These are phyloP conservation scores for Lagocephalus sceleratus DNA, from an alignment of 2,797 vertebrate species.

Conservation along the genomic window DNA sequence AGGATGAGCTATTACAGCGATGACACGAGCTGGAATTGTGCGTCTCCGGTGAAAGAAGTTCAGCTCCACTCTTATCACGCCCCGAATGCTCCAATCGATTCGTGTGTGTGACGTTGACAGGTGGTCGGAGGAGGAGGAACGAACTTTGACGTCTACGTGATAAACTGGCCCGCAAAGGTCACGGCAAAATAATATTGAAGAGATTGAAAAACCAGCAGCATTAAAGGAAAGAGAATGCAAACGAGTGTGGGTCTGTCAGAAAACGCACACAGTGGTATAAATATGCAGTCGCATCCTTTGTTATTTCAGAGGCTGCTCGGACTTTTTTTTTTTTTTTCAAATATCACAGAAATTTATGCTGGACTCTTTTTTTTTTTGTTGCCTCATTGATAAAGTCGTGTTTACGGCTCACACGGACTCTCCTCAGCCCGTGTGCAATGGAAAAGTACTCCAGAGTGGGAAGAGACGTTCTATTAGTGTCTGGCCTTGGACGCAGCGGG, in stretches of 20 bases:
- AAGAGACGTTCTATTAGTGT: slow-evolving; percentile 41
- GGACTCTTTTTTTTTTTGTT: neutral
- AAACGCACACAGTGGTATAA: too few relatives aligned
- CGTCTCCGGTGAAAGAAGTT: too few relatives aligned
- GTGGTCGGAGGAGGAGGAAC: too few relatives aligned
- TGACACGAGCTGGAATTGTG: too few relatives aligned
- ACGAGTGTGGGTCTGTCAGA: slow-evolving; percentile 19
- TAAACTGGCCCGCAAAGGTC: neutral
- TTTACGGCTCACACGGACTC: slow-evolving; percentile 22
- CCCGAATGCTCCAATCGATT: too few relatives aligned
- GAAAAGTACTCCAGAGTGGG: slow-evolving; percentile 58
- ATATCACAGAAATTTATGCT: neutral
- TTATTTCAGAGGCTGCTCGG: neutral
- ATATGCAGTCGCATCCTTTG: slow-evolving; percentile 14
- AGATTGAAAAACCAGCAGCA: neutral
- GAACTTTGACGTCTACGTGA: neutral
- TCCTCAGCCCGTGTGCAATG: slow-evolving; percentile 44
- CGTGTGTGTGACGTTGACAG: too few relatives aligned
- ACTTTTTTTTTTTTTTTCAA: too few relatives aligned
- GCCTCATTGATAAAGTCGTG: too few relatives aligned
- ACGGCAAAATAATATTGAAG: neutral
- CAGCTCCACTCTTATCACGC: too few relatives aligned
- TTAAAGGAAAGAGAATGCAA: neutral
- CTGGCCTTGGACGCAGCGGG: slow-evolving; percentile 34
- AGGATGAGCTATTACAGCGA: too few relatives aligned